These are phyloP conservation scores for Arothron firmamentum DNA, from an alignment of 2,113 vertebrate species.

Conservation along the genomic window DNA sequence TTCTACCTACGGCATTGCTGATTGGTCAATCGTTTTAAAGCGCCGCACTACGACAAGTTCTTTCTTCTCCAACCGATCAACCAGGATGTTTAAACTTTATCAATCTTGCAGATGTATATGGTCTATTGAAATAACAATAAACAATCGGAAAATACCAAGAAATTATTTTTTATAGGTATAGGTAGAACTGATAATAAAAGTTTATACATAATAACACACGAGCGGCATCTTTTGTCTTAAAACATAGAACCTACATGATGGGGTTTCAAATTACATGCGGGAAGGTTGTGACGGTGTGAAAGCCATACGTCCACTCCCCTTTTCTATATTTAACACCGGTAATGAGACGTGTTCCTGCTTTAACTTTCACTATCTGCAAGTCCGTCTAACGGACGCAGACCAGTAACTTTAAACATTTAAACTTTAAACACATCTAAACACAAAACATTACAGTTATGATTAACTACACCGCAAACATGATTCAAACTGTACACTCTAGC, in stretches of 20 bases:
- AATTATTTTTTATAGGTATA: background rate
- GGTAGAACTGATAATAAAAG: background rate
- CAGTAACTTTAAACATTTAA: background rate
- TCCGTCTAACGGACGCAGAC: background rate
- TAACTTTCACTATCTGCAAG: slow-evolving; percentile 20
- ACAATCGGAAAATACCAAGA: background rate
- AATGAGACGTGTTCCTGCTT: slow-evolving; percentile 24
- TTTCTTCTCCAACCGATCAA: slow-evolving; percentile 11
- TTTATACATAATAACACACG: background rate
- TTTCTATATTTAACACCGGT: slow-evolving; percentile 60
- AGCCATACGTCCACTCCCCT: slow-evolving; percentile 49
- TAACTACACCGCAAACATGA: background rate
- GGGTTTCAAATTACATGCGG: slow-evolving; percentile 60
- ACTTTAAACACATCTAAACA: background rate
- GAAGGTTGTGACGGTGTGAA: slow-evolving; percentile 39
- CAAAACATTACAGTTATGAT: no score
- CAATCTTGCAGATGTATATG: slow-evolving; percentile 12
- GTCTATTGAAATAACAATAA: background rate
- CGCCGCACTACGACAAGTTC: slow-evolving; percentile 25
- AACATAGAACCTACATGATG: slow-evolving; percentile 27
- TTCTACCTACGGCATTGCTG: background rate
- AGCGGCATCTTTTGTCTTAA: slow-evolving; percentile 48
- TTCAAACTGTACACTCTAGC: background rate
- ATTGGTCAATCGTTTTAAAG: slow-evolving; percentile 69
- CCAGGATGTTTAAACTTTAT: slow-evolving; percentile 32